Evolutionary conservation across 2,113 vertebrate genomes (phyloP).

Genomic region (Tinamus guttatus): DNA sequence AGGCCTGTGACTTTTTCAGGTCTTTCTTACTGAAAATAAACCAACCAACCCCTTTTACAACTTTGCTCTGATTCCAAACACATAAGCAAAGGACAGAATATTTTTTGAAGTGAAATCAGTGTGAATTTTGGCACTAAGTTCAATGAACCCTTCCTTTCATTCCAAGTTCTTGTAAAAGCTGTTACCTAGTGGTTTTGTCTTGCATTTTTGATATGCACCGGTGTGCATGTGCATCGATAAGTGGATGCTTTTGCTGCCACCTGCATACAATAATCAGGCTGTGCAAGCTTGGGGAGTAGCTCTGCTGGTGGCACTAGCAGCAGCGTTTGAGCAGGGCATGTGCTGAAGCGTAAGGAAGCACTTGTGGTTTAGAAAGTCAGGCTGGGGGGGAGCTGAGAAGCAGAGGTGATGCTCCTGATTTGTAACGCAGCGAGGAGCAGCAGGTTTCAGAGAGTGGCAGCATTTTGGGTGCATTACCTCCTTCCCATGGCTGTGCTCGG

Average conservation of each 20-base stretch:
- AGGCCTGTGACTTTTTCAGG: neutral
- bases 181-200: neutral
- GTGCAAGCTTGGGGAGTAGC: slow-evolving; percentile 28
- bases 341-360: neutral
- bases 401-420: neutral
- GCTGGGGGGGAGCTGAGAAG: neutral
- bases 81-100: neutral
- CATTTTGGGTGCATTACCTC: neutral
- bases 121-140: neutral
- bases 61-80: neutral
- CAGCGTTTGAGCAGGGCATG: neutral
- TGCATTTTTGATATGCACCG: neutral
- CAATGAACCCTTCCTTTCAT: neutral
- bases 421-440: neutral
- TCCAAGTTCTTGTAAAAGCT: neutral
- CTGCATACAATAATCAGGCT: slow-evolving; percentile 49
- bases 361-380: neutral
- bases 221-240: neutral
- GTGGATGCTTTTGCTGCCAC: slow-evolving; percentile 65
- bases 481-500: neutral
- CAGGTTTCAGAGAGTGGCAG: neutral
- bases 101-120: neutral
- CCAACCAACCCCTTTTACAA: neutral
- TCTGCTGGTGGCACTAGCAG: neutral
- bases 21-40: neutral